Base-by-base conservation (phyloP, 1,140 invertebrate genomes). In the Drosophila albomicans region DNA sequence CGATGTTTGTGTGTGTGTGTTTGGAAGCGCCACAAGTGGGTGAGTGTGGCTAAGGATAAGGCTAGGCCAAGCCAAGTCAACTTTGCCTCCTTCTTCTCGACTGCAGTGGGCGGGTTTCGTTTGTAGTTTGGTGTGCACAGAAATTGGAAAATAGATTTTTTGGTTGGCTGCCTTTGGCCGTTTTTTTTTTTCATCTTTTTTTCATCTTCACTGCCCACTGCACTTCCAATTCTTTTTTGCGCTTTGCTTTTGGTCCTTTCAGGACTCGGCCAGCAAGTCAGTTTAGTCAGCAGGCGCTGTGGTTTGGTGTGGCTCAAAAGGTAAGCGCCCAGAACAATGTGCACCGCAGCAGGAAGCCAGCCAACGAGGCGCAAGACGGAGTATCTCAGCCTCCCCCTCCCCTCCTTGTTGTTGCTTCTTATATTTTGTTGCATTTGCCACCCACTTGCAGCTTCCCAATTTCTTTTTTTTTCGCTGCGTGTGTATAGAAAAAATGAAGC, bases 101-200 rank as follows among this genome's bases (percentile, higher is more conserved):
- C 20, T 25, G 3, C 20, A 59, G 51, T 32, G 67, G 73, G 57
- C 72, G 58, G 69, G 71, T 77, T 82, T 74, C 84, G 75, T 25
- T 25, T 25, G 20, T 25, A 25, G 20, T 25, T 25, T 25, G 20
- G 20, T 25, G 20, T 86, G 82, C 85, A 75, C 85, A 81, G 81
- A 89, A 89, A 90, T 89, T 89, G 85, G 86, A 89, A 89, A 89
- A 89, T 89, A 89, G 85, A 89, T 89, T 89, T 89, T 89, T 89
- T 85, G 85, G 85, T 90, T 79, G 85, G 81, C 69, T 85, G 85
- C 85, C 71, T 87, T 88, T 87, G 72, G 79, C 67, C 76, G 72
- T 79, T 74, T 87, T 72, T 62, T 73, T 77, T 45, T 49, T 1
- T 65, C 52, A 46, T 15, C 11, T 16, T 25, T 77, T 65, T 69